phyloP scores from a whole-genome alignment of 1,140 invertebrate genomes.

The Drosophila repleta region DNA sequence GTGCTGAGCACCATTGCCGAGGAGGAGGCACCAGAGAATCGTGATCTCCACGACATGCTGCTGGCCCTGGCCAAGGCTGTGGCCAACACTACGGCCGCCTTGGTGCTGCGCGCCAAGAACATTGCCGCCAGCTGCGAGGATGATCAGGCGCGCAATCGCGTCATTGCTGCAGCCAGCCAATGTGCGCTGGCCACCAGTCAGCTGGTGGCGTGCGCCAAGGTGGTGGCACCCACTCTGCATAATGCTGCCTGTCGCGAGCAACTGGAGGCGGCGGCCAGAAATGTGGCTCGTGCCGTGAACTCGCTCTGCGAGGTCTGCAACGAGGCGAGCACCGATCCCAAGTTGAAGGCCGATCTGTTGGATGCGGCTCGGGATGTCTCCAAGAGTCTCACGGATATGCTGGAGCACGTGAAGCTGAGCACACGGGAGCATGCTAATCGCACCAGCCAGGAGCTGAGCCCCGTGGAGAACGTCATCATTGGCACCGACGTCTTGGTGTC shows the following conservation, averaged over 20 bases:
- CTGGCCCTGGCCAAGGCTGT: conserved; percentile 96
- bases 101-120: conserved; percentile 97
- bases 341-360: conserved; percentile 91
- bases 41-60: conserved; percentile 93
- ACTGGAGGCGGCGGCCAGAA: conserved; percentile 94
- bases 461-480: conserved; percentile 95
- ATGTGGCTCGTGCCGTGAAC: conserved; percentile 96
- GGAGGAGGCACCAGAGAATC: conserved; percentile 91
- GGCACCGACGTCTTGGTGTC: conserved; percentile 95
- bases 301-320: conserved; percentile 94
- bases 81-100: conserved; percentile 97
- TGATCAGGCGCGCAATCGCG: conserved; percentile 91
- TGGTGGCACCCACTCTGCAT: conserved; percentile 93
- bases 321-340: conserved; percentile 87
- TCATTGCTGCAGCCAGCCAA: conserved; percentile 97
- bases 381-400: conserved; percentile 93
- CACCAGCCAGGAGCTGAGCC: conserved; percentile 88
- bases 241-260: conserved; percentile 97
- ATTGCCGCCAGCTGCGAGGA: conserved; percentile 94
- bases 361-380: conserved; percentile 95
- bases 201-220: conserved; percentile 98
- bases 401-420: conserved; percentile 93
- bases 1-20: conserved; percentile 98
- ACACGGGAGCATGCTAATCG: conserved; percentile 85
- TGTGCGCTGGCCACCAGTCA: conserved; percentile 99